A percentile compares a stretch with the other conserved stretches of the same genome.
These are phyloP conservation scores for Anagrus nilaparvatae DNA, from an alignment of 1,140 invertebrate genomes.

Conservation along the genomic window DNA sequence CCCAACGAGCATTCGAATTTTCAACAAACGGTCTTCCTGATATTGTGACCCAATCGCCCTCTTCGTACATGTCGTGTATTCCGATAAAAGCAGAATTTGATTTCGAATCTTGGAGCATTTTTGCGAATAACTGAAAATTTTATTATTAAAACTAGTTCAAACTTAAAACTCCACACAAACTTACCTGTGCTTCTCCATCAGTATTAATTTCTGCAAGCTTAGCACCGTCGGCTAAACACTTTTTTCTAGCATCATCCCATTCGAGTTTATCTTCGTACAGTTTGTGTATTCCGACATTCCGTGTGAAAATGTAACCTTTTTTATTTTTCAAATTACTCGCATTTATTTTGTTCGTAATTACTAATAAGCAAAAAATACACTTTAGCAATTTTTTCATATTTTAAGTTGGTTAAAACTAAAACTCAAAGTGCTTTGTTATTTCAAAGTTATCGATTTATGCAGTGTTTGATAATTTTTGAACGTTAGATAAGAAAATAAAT, in stretches of 20 bases:
- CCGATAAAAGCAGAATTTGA: constrained; percentile 24
- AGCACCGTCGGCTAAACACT: constrained; percentile 30
- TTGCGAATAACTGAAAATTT: background rate
- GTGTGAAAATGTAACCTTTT: constrained; percentile 26
- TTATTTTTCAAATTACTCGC: too few relatives aligned
- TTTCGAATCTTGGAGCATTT: constrained; percentile 1
- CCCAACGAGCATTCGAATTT: too few relatives aligned
- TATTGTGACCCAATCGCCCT: constrained; percentile 35
- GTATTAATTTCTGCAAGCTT: constrained; percentile 28
- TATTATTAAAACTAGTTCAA: background rate
- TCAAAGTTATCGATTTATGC: too few relatives aligned
- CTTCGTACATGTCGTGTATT: constrained; percentile 33
- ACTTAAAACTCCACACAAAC: constrained; percentile 3
- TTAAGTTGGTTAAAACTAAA: too few relatives aligned
- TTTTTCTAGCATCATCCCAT: constrained; percentile 33
- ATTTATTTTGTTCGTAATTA: too few relatives aligned
- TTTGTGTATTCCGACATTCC: constrained; percentile 31
- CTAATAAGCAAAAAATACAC: too few relatives aligned
- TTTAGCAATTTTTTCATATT: too few relatives aligned
- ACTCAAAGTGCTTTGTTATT: too few relatives aligned
- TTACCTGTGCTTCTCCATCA: constrained; percentile 24
- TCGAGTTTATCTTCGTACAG: constrained; percentile 26
- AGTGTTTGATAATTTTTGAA: too few relatives aligned
- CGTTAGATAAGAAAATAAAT: too few relatives aligned
- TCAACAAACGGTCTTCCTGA: constrained; percentile 32